Evolutionary conservation across 2,797 vertebrate genomes (phyloP).

Genomic region (Cuculus canorus): DNA sequence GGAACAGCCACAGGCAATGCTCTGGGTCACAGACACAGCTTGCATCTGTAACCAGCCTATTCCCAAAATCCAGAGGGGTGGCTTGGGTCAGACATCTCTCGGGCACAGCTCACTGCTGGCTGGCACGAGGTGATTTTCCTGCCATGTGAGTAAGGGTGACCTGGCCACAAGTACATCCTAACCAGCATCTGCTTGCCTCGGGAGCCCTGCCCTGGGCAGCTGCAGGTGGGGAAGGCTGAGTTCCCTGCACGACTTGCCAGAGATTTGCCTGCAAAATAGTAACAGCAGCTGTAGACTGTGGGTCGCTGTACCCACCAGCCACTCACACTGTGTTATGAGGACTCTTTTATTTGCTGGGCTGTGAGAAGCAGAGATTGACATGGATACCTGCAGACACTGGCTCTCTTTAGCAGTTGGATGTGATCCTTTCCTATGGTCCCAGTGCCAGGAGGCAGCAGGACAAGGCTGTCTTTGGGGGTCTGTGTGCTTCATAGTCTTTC

Average conservation of each 20-base stretch:
- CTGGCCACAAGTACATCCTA: fast-evolving
- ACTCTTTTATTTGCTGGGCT: background rate
- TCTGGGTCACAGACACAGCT: background rate
- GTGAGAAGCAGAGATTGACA: background rate
- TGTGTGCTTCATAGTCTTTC: background rate
- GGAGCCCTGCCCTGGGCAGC: background rate
- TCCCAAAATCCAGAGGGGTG: background rate
- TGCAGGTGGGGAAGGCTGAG: background rate
- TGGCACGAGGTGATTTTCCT: background rate
- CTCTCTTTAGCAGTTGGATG: background rate
- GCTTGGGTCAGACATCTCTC: background rate
- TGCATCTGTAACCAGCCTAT: background rate
- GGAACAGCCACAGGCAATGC: background rate
- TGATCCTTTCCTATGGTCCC: background rate
- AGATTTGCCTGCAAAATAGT: background rate
- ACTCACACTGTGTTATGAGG: background rate
- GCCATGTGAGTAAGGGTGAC: background rate
- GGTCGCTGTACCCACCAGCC: background rate
- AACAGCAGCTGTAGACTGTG: background rate
- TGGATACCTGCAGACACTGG: background rate
- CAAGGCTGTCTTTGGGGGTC: background rate
- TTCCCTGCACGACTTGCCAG: background rate
- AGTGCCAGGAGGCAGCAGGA: background rate
- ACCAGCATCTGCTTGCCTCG: fast-evolving
- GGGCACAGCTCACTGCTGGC: background rate